Evolutionary conservation across 2,113 vertebrate genomes (phyloP).

Genomic region (Amphiprion ocellaris): DNA sequence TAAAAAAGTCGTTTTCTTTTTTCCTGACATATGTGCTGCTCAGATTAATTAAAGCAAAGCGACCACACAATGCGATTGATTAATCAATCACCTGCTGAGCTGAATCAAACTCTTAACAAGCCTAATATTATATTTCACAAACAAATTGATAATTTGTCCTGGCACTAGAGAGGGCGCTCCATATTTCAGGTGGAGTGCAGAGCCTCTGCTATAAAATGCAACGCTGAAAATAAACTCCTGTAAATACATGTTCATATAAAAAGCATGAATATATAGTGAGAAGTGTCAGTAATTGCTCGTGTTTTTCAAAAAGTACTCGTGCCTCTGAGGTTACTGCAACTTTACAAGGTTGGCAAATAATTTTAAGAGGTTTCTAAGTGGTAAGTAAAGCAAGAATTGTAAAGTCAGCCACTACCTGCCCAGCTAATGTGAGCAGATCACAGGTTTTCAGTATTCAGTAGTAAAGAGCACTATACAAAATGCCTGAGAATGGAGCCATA

Average conservation of each 20-base stretch:
- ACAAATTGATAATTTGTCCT: not conserved
- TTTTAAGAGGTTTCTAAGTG: constrained; percentile 21
- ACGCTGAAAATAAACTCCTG: not conserved
- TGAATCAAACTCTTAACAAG: constrained; percentile 16
- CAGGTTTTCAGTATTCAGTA: constrained; percentile 26
- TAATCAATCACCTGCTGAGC: constrained; percentile 16
- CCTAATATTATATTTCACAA: constrained; percentile 1
- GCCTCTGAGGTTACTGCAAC: not conserved
- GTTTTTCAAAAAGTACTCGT: not conserved
- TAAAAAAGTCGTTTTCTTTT: too few species aligned
- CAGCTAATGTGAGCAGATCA: not conserved
- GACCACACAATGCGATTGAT: constrained; percentile 1
- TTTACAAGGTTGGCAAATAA: not conserved
- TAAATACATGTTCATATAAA: not conserved
- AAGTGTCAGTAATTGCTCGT: not conserved
- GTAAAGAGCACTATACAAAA: constrained; percentile 56
- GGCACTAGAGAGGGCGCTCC: not conserved
- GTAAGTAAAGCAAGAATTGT: constrained; percentile 19
- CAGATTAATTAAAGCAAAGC: constrained; percentile 6
- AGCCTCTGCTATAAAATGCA: not conserved
- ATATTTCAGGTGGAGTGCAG: not conserved
- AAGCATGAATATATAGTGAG: not conserved
- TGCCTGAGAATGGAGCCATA: constrained; percentile 56
- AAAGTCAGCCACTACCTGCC: constrained; percentile 27
- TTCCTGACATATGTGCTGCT: not conserved